These are phyloP conservation scores for Nannoperca australis DNA, from an alignment of 2,797 vertebrate species.

Conservation along the genomic window DNA sequence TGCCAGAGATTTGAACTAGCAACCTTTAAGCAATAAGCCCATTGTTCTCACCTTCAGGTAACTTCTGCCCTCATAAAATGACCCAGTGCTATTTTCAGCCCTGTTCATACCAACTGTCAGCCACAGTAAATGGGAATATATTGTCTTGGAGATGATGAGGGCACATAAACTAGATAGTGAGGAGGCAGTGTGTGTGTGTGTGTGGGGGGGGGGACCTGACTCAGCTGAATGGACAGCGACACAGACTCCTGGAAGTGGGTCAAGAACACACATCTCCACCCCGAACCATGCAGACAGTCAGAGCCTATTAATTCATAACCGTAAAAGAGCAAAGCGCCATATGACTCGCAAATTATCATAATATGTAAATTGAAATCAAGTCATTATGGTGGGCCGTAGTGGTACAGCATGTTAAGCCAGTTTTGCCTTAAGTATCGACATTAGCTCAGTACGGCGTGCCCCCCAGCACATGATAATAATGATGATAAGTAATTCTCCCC, in stretches of 20 bases:
- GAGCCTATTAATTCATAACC: conserved; percentile 44
- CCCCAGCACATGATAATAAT: conserved; percentile 59
- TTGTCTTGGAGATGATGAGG: conserved; percentile 60
- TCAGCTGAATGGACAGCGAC: conserved; percentile 61
- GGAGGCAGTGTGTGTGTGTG: neutral
- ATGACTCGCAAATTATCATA: conserved; percentile 54
- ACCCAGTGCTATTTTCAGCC: conserved; percentile 58
- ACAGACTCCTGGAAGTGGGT: conserved; percentile 60
- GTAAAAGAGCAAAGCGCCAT: conserved; percentile 10
- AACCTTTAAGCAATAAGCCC: conserved; percentile 1
- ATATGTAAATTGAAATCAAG: conserved; percentile 59
- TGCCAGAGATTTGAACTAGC: conserved; percentile 31
- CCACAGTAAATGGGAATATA: conserved; percentile 63
- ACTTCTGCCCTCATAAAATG: conserved; percentile 40
- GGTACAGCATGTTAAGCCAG: conserved; percentile 45
- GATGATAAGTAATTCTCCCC: conserved; percentile 68
- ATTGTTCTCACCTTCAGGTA: conserved; percentile 53
- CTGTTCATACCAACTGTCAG: conserved; percentile 50
- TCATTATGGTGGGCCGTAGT: conserved; percentile 49
- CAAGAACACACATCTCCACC: conserved; percentile 43
- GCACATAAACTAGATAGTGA: conserved; percentile 43
- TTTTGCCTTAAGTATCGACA: conserved; percentile 54
- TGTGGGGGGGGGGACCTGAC: conserved; percentile 52
- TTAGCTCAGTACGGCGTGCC: conserved; percentile 38
- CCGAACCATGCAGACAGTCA: conserved; percentile 22